A percentile compares a stretch with the other conserved stretches of the same genome.
Conservation (phyloP, 2,797 vertebrate species). For the Typhlichthys eigenmanni region DNA sequence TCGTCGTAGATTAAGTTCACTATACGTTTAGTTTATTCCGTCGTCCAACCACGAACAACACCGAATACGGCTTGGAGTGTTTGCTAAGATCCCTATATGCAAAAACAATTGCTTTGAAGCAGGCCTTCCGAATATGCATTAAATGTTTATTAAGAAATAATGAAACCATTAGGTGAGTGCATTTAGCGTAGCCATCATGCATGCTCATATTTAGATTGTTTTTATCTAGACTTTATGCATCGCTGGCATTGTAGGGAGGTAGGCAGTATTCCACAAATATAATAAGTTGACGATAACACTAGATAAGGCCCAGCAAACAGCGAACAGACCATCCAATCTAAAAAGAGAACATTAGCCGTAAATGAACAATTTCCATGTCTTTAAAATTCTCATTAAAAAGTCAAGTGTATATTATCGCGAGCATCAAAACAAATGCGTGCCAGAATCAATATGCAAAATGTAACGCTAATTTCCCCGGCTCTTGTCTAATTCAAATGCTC, state of each 20-base stretch:
- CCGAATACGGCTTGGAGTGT: conserved; percentile 6
- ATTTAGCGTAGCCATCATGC: conserved; percentile 67
- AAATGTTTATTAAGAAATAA: conserved; percentile 76
- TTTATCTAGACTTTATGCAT: conserved; percentile 77
- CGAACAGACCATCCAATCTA: conserved; percentile 53
- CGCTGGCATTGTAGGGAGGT: conserved; percentile 67
- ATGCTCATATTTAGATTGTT: conserved; percentile 77
- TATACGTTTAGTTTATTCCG: neutral
- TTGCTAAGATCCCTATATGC: conserved; percentile 38
- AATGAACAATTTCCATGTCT: conserved; percentile 73
- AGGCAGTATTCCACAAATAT: conserved; percentile 67
- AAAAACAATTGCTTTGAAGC: conserved; percentile 61
- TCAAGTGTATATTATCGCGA: conserved; percentile 45
- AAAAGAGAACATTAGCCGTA: conserved; percentile 58
- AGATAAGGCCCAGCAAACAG: conserved; percentile 64
- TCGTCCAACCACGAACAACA: conserved; percentile 5
- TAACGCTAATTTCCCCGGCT: conserved; percentile 42
- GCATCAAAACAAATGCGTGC: conserved; percentile 37
- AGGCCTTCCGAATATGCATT: conserved; percentile 67
- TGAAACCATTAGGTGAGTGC: conserved; percentile 75
- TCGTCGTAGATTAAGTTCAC: conserved; percentile 1
- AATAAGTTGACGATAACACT: conserved; percentile 71
- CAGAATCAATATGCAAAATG: conserved; percentile 57
- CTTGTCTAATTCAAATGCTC: conserved; percentile 42
- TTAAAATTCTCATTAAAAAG: conserved; percentile 61